Evolutionary conservation across 2,888 invertebrate species (phyloP), one percentile per base, ranked within the genome.

Genomic region (Caenorhabditis uteleia): DNA sequence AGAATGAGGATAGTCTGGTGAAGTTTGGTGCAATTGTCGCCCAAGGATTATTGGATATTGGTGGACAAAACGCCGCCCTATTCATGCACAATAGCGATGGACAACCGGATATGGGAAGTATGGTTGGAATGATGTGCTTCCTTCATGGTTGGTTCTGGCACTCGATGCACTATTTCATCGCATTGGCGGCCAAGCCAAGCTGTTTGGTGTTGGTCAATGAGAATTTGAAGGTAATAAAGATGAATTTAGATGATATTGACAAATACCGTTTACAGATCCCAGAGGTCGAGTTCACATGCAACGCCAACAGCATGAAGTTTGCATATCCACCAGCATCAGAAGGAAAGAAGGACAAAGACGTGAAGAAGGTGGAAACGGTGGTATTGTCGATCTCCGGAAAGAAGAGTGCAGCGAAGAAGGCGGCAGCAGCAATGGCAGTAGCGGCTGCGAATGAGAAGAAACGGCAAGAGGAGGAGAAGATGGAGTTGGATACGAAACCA

Each of bases 61-160:
- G 65, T 14, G 65, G 65, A 5, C 58, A 65, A 20, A 65, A 65
- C 33, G 65, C 65, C 5, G 51, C 59, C 0, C 33, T 65, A 26
- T 26, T 43, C 36, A 50, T 65, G 50, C 54, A 55, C 27, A 65
- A 65, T 25, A 47, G 54, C 12, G 50, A 58, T 38, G 55, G 55
- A n/a, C 56, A 65, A 33, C 42, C 55, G 3, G 65, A 65, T 34
- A 59, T 58, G 58, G 59, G 51, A 20, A 47, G 54, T 6, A 59
- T 55, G 58, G 59, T 65, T 33, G 65, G 65, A 54, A 59, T 65
- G 58, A 55, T 65, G 58, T 58, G 65, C 55, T 65, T 65, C 55
- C 31, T 59, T 45, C 65, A 65, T 29, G 58, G 58, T 43, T 65
- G 65, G 65, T 65, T 57, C 59, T 65, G 65, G 65, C 65, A 65